These are phyloP conservation scores for Narcine bancroftii DNA, from an alignment of 2,113 vertebrate genomes.

Conservation along the genomic window DNA sequence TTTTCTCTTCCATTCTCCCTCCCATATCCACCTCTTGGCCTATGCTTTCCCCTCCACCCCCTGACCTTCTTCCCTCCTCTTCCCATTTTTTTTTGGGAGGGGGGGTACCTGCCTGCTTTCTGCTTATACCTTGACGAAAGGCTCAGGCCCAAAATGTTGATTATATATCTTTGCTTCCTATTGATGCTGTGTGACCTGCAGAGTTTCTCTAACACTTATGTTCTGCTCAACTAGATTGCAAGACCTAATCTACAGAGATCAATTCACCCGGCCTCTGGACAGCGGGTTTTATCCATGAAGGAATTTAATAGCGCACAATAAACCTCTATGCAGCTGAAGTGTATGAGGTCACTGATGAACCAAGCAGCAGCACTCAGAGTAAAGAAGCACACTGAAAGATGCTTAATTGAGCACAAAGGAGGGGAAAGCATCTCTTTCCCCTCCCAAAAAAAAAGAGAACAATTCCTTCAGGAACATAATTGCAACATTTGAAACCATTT, in stretches of 20 bases:
- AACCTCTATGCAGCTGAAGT: background rate
- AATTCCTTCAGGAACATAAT: background rate
- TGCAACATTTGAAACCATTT: background rate
- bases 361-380: background rate
- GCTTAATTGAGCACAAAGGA: background rate
- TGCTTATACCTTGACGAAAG: too few relatives aligned
- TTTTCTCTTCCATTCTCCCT: too few relatives aligned
- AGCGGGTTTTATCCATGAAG: background rate
- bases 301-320: background rate
- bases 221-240: too few relatives aligned
- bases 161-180: too few relatives aligned
- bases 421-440: background rate
- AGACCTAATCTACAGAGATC: background rate
- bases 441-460: background rate
- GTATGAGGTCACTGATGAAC: background rate
- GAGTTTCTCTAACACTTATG: too few relatives aligned
- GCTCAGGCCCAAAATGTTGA: too few relatives aligned
- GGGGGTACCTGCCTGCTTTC: too few relatives aligned
- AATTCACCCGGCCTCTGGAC: background rate
- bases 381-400: background rate
- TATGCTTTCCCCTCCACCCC: too few relatives aligned
- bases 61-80: too few relatives aligned
- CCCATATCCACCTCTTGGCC: too few relatives aligned
- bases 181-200: too few relatives aligned
- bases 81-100: too few relatives aligned